A percentile compares a stretch with the other conserved stretches of the same genome.
phyloP scores from a whole-genome alignment of 2,888 invertebrate genomes.

The Coelogynopora nodosa region DNA sequence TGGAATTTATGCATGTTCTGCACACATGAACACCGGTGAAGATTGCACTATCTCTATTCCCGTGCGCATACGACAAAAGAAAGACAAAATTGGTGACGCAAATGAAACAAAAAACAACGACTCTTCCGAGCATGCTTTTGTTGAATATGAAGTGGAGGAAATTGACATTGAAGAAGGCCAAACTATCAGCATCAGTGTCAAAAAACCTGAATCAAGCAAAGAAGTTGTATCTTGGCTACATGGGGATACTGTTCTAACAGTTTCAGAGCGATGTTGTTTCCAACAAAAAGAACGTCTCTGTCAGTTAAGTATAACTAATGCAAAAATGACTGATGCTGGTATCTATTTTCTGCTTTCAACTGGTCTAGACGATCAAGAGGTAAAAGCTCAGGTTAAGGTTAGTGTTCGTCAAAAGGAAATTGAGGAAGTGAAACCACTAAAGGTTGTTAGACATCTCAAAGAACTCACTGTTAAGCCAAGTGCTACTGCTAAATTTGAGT shows the following conservation, averaged over 20 bases:
- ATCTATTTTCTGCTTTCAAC: neutral
- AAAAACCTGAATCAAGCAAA: neutral
- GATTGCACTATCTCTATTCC: neutral
- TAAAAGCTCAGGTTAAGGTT: neutral
- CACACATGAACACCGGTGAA: neutral
- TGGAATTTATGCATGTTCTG: neutral
- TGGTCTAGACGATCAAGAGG: neutral
- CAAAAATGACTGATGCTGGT: neutral
- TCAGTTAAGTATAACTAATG: neutral
- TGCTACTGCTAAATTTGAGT: constrained; percentile 8
- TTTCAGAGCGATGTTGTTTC: neutral
- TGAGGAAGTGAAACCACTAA: neutral
- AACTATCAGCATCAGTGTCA: constrained; percentile 5
- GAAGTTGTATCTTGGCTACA: neutral
- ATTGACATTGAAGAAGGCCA: constrained; percentile 30
- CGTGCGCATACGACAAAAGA: neutral
- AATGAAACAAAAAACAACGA: neutral
- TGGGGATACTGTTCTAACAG: neutral
- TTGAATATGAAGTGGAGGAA: constrained; percentile 5
- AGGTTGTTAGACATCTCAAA: neutral
- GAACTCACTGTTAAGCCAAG: neutral
- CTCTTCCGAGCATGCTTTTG: neutral
- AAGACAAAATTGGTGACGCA: neutral
- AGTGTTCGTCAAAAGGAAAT: neutral
- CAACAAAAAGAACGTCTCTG: neutral